phyloP scores from a whole-genome alignment of 2,888 invertebrate genomes.

The Drosophila emarginata region DNA sequence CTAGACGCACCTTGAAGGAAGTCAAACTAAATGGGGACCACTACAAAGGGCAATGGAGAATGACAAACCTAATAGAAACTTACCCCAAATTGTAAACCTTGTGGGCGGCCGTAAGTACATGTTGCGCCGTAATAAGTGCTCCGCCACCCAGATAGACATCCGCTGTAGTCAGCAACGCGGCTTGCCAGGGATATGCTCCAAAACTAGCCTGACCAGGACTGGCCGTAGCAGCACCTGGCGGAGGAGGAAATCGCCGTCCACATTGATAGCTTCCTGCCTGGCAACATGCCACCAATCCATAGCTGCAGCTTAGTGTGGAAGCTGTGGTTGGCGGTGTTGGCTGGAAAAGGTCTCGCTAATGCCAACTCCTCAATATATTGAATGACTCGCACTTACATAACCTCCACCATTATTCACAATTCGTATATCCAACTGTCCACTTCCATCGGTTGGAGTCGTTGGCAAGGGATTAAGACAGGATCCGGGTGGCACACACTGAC shows the following conservation, averaged over 20 bases:
- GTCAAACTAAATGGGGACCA: slow-evolving; percentile 52
- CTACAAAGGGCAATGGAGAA: neutral
- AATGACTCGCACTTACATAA: neutral
- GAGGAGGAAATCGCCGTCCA: slow-evolving; percentile 79
- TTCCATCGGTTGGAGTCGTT: slow-evolving; percentile 82
- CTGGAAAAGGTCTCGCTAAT: slow-evolving; percentile 24
- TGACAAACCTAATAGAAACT: slow-evolving; percentile 70
- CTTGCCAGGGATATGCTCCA: slow-evolving; percentile 90
- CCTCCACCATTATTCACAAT: slow-evolving; percentile 84
- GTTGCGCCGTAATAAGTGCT: slow-evolving; percentile 86
- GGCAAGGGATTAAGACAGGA: slow-evolving; percentile 76
- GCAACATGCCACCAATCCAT: slow-evolving; percentile 77
- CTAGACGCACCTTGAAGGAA: slow-evolving; percentile 87
- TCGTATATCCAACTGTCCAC: slow-evolving; percentile 85
- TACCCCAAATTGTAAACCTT: slow-evolving; percentile 86
- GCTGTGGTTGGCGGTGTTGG: slow-evolving; percentile 36
- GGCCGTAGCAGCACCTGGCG: slow-evolving; percentile 79
- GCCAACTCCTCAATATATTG: slow-evolving; percentile 33
- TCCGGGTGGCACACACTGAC: slow-evolving; percentile 81
- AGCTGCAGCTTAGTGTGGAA: slow-evolving; percentile 66
- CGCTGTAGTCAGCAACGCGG: slow-evolving; percentile 84
- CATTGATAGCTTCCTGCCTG: slow-evolving; percentile 79
- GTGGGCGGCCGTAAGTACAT: slow-evolving; percentile 90
- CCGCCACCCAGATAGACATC: slow-evolving; percentile 89
- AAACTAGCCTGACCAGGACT: slow-evolving; percentile 85